These are phyloP conservation scores for Ganaspis sp. DNA, from an alignment of 1,140 invertebrate species.

Conservation along the genomic window DNA sequence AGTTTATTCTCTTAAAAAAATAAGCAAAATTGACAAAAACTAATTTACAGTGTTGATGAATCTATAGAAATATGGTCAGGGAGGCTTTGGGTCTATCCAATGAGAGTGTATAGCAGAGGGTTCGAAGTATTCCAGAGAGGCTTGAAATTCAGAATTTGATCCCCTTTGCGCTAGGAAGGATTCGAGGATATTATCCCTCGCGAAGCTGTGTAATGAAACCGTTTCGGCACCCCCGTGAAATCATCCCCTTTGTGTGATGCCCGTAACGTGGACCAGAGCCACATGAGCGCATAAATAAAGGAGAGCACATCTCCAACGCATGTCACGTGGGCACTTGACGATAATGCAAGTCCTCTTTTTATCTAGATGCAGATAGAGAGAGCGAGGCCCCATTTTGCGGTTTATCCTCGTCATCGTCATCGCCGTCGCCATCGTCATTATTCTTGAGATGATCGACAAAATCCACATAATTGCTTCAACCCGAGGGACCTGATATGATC, in stretches of 20 bases:
- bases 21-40: background rate
- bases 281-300: conserved; percentile 34
- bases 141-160: conserved; percentile 60
- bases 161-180: conserved; percentile 55
- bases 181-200: conserved; percentile 58
- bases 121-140: conserved; percentile 50
- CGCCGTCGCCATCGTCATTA: conserved; percentile 56
- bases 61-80: background rate
- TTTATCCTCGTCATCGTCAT: conserved; percentile 47
- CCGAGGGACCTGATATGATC: conserved; percentile 46
- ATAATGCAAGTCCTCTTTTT: conserved; percentile 33
- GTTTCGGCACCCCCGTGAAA: conserved; percentile 60
- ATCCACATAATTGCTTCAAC: conserved; percentile 56
- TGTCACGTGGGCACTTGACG: background rate
- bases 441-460: conserved; percentile 53
- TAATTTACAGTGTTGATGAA: background rate
- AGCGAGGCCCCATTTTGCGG: conserved; percentile 40
- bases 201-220: conserved; percentile 60
- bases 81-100: background rate
- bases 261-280: conserved; percentile 19
- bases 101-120: conserved; percentile 26
- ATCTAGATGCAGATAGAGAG: background rate
- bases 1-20: no score
- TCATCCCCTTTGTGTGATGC: conserved; percentile 46
- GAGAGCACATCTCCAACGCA: background rate